Conservation (phyloP, 1,140 invertebrate species). For the Dendroctonus ponderosae region DNA sequence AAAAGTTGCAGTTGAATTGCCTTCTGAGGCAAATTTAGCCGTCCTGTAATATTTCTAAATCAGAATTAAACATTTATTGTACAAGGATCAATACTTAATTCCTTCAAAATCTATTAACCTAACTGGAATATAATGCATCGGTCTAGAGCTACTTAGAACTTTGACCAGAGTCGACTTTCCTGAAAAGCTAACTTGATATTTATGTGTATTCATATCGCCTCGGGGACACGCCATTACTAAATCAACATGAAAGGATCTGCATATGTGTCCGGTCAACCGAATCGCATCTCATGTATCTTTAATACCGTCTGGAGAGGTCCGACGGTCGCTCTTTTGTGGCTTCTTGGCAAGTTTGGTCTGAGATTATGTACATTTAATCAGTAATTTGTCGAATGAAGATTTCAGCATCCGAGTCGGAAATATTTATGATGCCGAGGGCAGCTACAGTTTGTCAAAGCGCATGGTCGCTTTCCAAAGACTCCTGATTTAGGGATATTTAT, state of each 20-base stretch:
- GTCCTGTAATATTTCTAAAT: too few species aligned
- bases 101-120: constrained; percentile 27
- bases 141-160: constrained; percentile 25
- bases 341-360: constrained; percentile 32
- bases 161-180: constrained; percentile 15
- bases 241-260: constrained; percentile 36
- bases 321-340: constrained; percentile 28
- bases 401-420: neutral
- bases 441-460: too few species aligned
- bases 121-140: constrained; percentile 25
- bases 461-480: too few species aligned
- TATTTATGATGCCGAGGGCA: constrained; percentile 10
- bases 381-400: constrained; percentile 26
- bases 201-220: constrained; percentile 37
- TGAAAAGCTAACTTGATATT: constrained; percentile 32
- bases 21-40: too few species aligned
- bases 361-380: constrained; percentile 35
- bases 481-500: too few species aligned
- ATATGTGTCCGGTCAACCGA: constrained; percentile 34
- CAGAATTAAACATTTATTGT: too few species aligned
- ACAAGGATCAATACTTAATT: constrained; percentile 13
- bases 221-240: constrained; percentile 34
- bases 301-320: constrained; percentile 27
- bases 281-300: constrained; percentile 35
- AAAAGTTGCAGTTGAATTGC: too few species aligned